Base-by-base conservation (phyloP, 2,888 invertebrate genomes). In the Biston betularia region DNA sequence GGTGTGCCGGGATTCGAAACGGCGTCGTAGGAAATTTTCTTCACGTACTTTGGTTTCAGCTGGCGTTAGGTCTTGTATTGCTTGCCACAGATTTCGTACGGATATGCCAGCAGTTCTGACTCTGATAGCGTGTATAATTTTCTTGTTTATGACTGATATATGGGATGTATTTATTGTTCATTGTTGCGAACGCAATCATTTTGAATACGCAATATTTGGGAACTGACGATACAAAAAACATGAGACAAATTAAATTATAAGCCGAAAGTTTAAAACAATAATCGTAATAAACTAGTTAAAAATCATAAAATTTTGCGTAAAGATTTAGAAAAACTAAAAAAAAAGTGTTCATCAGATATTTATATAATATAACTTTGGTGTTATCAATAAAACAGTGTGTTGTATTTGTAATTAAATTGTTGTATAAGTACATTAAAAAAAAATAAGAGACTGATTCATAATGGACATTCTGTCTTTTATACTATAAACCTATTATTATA, bases 1-100 rank as follows among this genome's bases (percentile, higher is more conserved):
- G 90, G 87, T 81, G 84, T 85, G 88, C 82, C 84, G 82, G 80
- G 82, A 63, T 59, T 59, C 55, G 59, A 15, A 49, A 71, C 78
- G 77, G 80, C 80, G 79, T 34, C 78, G 79, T 80, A 80, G 78
- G 79, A 78, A 76, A 75, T 67, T 80, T 80, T 80, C 66, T 70
- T 65, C 46, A 55, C 58, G 71, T 72, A 70, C 72, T 68, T 67
- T 42, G 38, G 62, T 69, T 71, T 69, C 73, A 66, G 68, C 67
- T 64, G 65, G 44, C 45, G 59, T 68, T 73, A 71, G 70, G 68
- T 75, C 59, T 72, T 53, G 49, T 74, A 61, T 75, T 61, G 63
- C 54, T 24, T 73, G 56, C 11, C 54, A 8, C 12, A 5, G n/a
- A 45, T 52, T 68, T 68, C 59, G 63, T 55, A 48, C 59, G 59